Evolutionary conservation across 2,113 vertebrate genomes (phyloP).

Genomic region (Odontesthes bonariensis): DNA sequence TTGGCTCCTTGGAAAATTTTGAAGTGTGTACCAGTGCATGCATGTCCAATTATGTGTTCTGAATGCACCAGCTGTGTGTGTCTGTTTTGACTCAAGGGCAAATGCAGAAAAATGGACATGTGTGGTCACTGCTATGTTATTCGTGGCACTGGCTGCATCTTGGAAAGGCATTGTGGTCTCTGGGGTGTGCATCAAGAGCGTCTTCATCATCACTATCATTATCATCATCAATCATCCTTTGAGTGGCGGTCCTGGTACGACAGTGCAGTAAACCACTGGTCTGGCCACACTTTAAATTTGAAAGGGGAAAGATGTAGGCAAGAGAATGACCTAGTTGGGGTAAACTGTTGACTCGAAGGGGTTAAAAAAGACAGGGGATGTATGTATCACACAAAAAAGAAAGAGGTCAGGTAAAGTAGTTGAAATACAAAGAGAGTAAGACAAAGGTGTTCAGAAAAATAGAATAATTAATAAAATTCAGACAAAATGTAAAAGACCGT

Average conservation of each 20-base stretch:
- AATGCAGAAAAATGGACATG: constrained; percentile 18
- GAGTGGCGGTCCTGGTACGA: constrained; percentile 42
- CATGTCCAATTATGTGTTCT: constrained; percentile 30
- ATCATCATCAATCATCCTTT: constrained; percentile 73
- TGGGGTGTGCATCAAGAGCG: constrained; percentile 51
- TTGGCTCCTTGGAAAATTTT: constrained; percentile 33
- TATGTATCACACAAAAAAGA: no score
- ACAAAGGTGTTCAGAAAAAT: no score
- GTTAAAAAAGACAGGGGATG: neutral
- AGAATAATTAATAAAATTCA: no score
- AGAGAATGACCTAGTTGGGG: neutral
- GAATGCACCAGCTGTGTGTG: constrained; percentile 18
- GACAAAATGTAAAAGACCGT: no score
- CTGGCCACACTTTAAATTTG: constrained; percentile 39
- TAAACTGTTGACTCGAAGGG: neutral
- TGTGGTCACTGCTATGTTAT: constrained; percentile 66
- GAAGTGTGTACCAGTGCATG: neutral
- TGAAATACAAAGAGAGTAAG: no score
- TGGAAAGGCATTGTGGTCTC: constrained; percentile 66
- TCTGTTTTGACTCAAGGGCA: constrained; percentile 19
- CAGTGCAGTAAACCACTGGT: constrained; percentile 41
- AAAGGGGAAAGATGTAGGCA: constrained; percentile 27
- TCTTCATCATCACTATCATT: constrained; percentile 75
- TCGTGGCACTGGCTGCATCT: constrained; percentile 59
- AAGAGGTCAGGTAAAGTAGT: no score